Conservation (phyloP, 1,140 invertebrate species). For the Drosophila mojavensis region DNA sequence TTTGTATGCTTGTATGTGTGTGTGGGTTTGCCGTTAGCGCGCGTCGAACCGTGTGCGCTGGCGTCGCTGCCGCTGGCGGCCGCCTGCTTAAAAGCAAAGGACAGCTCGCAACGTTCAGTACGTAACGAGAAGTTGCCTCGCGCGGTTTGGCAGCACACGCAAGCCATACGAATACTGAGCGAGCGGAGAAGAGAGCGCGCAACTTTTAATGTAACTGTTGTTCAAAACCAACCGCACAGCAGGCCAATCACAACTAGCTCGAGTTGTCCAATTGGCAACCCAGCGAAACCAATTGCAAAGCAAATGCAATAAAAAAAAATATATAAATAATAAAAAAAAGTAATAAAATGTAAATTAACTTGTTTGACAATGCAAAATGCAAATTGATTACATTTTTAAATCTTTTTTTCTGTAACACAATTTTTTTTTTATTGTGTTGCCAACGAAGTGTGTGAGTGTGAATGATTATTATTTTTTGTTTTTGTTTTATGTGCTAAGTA, state of each 20-base stretch:
- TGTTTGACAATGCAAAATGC: conserved; percentile 49
- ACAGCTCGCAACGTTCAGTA: conserved; percentile 72
- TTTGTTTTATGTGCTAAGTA: conserved; percentile 7
- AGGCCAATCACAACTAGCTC: conserved; percentile 1
- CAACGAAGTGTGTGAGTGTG: conserved; percentile 9
- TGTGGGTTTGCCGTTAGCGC: conserved; percentile 18
- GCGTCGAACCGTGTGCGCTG: conserved; percentile 30
- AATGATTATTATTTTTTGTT: no score
- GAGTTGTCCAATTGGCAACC: background rate
- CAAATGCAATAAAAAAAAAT: conserved; percentile 1
- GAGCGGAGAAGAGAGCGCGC: conserved; percentile 6
- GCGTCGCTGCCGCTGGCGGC: conserved; percentile 42
- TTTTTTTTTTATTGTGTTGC: conserved; percentile 18
- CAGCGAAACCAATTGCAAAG: conserved; percentile 12
- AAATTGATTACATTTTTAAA: conserved; percentile 47
- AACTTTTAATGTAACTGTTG: conserved; percentile 35
- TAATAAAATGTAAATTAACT: conserved; percentile 18
- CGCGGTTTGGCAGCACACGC: conserved; percentile 55
- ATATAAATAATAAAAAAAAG: background rate
- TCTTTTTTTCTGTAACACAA: conserved; percentile 29
- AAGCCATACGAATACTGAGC: background rate
- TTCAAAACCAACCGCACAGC: conserved; percentile 16
- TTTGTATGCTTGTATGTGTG: background rate
- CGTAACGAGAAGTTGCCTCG: conserved; percentile 67
- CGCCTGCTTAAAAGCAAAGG: conserved; percentile 75